These are phyloP conservation scores for Metacarcinus magister DNA, from an alignment of 2,888 invertebrate species.

Conservation along the genomic window DNA sequence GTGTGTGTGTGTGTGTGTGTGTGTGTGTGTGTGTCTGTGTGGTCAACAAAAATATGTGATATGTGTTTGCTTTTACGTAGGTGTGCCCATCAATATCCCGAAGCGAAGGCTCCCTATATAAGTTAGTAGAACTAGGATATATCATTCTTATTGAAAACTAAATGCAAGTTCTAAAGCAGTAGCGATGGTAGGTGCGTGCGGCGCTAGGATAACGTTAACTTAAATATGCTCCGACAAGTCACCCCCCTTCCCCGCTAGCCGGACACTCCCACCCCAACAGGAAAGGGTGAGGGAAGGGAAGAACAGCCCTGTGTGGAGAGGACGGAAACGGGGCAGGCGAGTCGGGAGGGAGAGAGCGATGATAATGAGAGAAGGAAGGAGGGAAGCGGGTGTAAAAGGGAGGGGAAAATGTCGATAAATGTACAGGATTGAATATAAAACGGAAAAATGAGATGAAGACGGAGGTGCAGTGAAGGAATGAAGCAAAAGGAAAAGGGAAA, in stretches of 20 bases:
- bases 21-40: no score
- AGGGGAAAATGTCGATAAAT: neutral
- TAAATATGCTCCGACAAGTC: neutral
- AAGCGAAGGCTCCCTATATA: neutral
- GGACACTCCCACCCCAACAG: neutral
- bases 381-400: neutral
- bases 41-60: no score
- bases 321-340: neutral
- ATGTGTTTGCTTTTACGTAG: no score
- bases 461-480: neutral
- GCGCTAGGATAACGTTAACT: neutral
- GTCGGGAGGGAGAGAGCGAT: slow-evolving; percentile 7
- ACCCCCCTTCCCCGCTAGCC: neutral
- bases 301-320: neutral
- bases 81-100: neutral
- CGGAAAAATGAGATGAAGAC: neutral
- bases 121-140: neutral
- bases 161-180: neutral
- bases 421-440: neutral
- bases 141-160: neutral
- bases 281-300: slow-evolving; percentile 16
- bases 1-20: neutral
- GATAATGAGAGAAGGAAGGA: slow-evolving; percentile 31
- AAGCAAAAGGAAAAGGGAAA: neutral
- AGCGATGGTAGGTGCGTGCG: neutral